Conservation (phyloP, 2,888 invertebrate species). For the Hypomecis atomaria region DNA sequence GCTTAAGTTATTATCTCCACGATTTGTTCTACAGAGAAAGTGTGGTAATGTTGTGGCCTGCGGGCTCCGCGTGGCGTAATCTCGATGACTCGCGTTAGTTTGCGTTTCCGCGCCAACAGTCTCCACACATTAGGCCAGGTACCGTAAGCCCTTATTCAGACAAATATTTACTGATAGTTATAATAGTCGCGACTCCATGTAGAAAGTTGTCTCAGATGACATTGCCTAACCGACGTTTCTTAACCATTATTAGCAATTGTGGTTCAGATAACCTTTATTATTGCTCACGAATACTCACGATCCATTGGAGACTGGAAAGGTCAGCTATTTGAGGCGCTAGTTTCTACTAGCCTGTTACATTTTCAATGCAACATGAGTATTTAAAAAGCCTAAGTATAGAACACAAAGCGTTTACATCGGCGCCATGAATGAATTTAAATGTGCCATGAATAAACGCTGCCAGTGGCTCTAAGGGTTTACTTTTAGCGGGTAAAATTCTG, state of each 20-base stretch:
- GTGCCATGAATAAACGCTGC: slow-evolving; percentile 56
- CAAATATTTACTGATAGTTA: slow-evolving; percentile 29
- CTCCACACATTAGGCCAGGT: slow-evolving; percentile 17
- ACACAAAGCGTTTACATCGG: slow-evolving; percentile 53
- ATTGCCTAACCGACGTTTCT: slow-evolving; percentile 41
- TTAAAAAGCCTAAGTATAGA: slow-evolving; percentile 45
- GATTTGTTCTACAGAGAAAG: slow-evolving; percentile 60
- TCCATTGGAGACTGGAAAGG: slow-evolving; percentile 39
- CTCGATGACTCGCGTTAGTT: slow-evolving; percentile 48
- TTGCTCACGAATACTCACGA: slow-evolving; percentile 39
- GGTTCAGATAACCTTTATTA: slow-evolving; percentile 42
- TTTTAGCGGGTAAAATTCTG: slow-evolving; percentile 59
- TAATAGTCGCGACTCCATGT: slow-evolving; percentile 27
- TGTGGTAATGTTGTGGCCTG: slow-evolving; percentile 53
- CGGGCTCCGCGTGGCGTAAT: slow-evolving; percentile 49
- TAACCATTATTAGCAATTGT: slow-evolving; percentile 36
- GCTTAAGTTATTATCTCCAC: slow-evolving; percentile 26
- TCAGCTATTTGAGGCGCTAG: slow-evolving; percentile 43
- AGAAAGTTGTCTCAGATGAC: slow-evolving; percentile 45
- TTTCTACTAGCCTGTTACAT: slow-evolving; percentile 27
- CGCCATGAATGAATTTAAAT: slow-evolving; percentile 64
- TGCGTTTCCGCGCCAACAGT: slow-evolving; percentile 28
- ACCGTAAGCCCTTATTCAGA: slow-evolving; percentile 18
- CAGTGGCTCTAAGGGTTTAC: slow-evolving; percentile 45
- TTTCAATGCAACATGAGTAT: slow-evolving; percentile 34